phyloP scores from a whole-genome alignment of 2,113 vertebrate species.

The Rhinogobius similis region DNA sequence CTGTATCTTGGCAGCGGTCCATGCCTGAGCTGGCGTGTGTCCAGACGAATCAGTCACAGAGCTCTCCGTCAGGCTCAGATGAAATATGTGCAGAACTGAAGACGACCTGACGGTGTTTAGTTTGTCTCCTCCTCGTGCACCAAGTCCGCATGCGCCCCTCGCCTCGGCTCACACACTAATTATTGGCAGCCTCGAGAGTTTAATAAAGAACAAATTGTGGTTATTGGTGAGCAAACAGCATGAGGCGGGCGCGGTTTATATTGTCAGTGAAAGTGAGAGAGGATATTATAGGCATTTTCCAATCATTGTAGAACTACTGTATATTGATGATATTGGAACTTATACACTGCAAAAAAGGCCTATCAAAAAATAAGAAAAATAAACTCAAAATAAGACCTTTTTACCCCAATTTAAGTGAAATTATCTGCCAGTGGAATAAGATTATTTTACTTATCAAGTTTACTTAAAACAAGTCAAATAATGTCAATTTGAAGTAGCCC shows the following conservation, averaged over 20 bases:
- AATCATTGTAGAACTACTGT: no score
- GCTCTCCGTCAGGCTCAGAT: conserved; percentile 7
- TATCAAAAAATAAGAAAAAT: no score
- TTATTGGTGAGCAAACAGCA: conserved; percentile 73
- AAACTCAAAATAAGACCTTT: no score
- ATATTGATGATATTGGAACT: no score
- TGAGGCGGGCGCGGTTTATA: conserved; percentile 44
- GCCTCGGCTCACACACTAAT: conserved; percentile 60
- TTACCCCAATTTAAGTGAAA: no score
- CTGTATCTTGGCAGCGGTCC: conserved; percentile 68
- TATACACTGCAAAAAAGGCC: no score
- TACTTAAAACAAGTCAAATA: no score
- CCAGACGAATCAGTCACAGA: conserved; percentile 57
- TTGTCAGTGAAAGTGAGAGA: conserved; percentile 23
- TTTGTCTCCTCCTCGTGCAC: conserved; percentile 10
- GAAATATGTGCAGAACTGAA: conserved; percentile 59
- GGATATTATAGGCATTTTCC: not conserved
- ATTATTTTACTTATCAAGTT: no score
- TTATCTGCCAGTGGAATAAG: no score
- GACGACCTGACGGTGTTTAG: conserved; percentile 23
- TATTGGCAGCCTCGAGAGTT: conserved; percentile 64
- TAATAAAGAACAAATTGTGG: conserved; percentile 73
- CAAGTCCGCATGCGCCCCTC: conserved; percentile 19
- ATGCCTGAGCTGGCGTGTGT: conserved; percentile 68
- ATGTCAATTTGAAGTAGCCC: no score